A percentile compares a stretch with the other conserved stretches of the same genome.
phyloP scores from a whole-genome alignment of 2,113 vertebrate genomes.

The Marcusenius ussheri region DNA sequence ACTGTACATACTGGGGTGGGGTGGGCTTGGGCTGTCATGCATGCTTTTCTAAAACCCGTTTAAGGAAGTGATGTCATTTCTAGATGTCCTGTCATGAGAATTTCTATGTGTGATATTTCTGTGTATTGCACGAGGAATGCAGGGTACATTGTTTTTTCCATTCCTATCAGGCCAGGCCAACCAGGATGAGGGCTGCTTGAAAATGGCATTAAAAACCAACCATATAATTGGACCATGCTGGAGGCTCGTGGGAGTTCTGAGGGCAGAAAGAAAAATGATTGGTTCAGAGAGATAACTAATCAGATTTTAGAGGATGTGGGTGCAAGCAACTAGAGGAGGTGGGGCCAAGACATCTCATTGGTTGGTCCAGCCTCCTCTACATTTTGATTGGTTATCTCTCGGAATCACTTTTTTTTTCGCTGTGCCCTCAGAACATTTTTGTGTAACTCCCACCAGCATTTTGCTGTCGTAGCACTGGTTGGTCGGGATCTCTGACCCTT shows the following conservation, averaged over 20 bases:
- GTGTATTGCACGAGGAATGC: constrained; percentile 7
- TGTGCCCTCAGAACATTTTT: too few species aligned
- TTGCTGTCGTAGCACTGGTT: background rate
- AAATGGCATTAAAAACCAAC: background rate
- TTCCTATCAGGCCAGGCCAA: background rate
- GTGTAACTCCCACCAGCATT: background rate
- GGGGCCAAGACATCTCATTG: too few species aligned
- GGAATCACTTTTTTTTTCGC: too few species aligned
- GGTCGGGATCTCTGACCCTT: background rate
- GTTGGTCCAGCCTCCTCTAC: too few species aligned
- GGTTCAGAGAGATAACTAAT: too few species aligned
- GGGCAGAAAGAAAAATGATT: too few species aligned
- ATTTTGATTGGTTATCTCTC: too few species aligned
- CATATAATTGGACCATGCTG: too few species aligned
- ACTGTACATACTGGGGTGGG: constrained; percentile 5
- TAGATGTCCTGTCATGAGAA: background rate
- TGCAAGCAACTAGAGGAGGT: too few species aligned
- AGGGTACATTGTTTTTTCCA: background rate
- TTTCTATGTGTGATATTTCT: background rate
- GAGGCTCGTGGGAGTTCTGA: too few species aligned
- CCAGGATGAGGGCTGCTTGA: background rate
- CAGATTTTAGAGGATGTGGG: too few species aligned
- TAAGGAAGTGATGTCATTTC: constrained; percentile 10
- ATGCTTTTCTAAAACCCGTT: constrained; percentile 5
- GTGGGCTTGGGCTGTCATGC: background rate